Base-by-base conservation (phyloP, 1,140 invertebrate genomes). In the Rhagoletis zephyria region DNA sequence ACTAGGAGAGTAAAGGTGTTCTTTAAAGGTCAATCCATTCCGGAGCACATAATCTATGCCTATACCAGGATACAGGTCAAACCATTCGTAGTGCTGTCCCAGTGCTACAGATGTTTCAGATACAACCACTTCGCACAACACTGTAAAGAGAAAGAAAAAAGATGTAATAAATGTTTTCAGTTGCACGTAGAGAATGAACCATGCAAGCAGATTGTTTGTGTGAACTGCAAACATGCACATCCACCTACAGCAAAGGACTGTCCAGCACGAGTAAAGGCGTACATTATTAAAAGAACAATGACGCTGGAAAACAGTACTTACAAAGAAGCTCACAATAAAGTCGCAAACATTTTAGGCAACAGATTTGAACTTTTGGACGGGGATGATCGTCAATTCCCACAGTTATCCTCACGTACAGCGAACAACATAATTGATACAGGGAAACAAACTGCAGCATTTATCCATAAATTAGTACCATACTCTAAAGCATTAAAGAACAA, bases 201-300 rank as follows among this genome's bases (percentile, higher is more conserved):
- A 12, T 16, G 61, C 61, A 9, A 63, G 16, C 10, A 63, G 16
- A 4, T 63, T 12, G 10, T 14, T 10, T 56, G 64, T 5, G n/a
- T 67, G 7, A 40, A 67, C 19, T 67, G 64, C n/a, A 67, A 67
- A 19, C 7, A 9, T n/a, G 64, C 30, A 67, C 64, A 67, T 67
- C 19, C 64, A 9, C 64, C n/a, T 40, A 67, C 64, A 1, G 64
- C 64, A 4, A 67, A 67, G 5, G 64, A 67, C 2, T 67, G 64
- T 0, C 64, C 64, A 40, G 64, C 64, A 6, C 30, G 64, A 40
- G 64, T 67, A 67, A 67, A 67, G 30, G 64, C 64, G 7, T 67
- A 30, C 19, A 67, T 67, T 4, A 67, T 67, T 6, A 67, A 67
- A 67, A 67, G 64, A 67, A 67, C 64, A 6, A 67, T 67, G 64